These are phyloP conservation scores for Gulo gulo DNA, from an alignment of 2,113 vertebrate species.

Conservation along the genomic window DNA sequence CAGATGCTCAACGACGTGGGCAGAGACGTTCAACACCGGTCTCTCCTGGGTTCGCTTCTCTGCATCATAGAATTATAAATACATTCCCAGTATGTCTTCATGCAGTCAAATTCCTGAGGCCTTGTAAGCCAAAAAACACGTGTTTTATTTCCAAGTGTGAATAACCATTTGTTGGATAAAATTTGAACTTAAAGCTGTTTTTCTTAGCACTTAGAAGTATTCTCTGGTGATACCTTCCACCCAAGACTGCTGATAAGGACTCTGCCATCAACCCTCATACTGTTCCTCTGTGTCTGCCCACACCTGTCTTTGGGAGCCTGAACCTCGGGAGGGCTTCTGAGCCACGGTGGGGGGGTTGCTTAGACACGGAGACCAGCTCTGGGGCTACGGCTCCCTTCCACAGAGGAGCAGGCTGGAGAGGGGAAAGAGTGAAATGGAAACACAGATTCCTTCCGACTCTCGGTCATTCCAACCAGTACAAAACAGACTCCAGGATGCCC, in stretches of 20 bases:
- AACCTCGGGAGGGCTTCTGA: background rate
- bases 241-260: background rate
- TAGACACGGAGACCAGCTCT: background rate
- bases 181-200: background rate
- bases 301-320: background rate
- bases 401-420: background rate
- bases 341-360: background rate
- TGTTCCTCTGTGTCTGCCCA: background rate
- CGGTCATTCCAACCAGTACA: background rate
- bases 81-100: background rate
- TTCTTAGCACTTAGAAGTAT: background rate
- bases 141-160: background rate
- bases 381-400: background rate
- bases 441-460: background rate
- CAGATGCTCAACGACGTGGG: background rate
- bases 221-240: background rate
- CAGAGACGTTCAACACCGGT: background rate
- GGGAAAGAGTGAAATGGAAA: background rate
- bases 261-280: fast-evolving
- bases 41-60: background rate
- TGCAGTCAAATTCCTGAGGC: background rate
- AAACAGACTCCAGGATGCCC: background rate
- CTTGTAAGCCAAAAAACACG: background rate
- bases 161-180: background rate
- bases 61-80: background rate